phyloP scores from a whole-genome alignment of 2,888 invertebrate genomes.

The Xestia xanthographa region DNA sequence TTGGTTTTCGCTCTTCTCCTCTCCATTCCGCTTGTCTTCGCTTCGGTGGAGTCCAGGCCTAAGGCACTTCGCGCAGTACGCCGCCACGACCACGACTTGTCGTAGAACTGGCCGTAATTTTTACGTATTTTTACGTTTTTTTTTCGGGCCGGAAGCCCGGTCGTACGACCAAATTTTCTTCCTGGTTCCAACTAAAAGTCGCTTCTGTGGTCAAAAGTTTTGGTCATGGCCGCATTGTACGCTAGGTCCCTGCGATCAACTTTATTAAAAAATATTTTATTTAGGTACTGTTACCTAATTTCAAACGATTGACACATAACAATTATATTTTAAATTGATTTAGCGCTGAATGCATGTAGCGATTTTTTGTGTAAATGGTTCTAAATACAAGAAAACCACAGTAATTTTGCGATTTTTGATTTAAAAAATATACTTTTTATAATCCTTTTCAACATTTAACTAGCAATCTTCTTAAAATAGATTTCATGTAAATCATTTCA shows the following conservation, averaged over 20 bases:
- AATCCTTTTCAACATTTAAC: not conserved
- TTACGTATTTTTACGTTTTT: too few species aligned
- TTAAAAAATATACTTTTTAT: not conserved
- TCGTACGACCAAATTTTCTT: not conserved
- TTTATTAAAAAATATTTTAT: not conserved
- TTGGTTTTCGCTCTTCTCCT: too few species aligned
- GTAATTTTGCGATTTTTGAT: not conserved
- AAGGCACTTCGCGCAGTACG: not conserved
- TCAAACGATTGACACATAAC: not conserved
- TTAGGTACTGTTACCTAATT: too few species aligned
- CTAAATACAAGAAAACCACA: not conserved
- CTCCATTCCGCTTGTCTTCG: too few species aligned
- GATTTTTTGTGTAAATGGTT: not conserved
- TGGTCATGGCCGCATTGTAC: too few species aligned
- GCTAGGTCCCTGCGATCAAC: too few species aligned
- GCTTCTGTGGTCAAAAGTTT: not conserved
- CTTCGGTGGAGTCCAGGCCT: too few species aligned
- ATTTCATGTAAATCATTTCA: conserved; percentile 22
- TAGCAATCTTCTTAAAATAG: not conserved
- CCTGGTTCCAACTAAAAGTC: not conserved
- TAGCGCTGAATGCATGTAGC: not conserved
- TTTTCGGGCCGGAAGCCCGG: not conserved
- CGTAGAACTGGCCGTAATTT: not conserved
- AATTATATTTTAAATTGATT: not conserved
- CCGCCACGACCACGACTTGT: not conserved